Evolutionary conservation across 2,888 invertebrate genomes (phyloP).

Genomic region (Agelastica alni): DNA sequence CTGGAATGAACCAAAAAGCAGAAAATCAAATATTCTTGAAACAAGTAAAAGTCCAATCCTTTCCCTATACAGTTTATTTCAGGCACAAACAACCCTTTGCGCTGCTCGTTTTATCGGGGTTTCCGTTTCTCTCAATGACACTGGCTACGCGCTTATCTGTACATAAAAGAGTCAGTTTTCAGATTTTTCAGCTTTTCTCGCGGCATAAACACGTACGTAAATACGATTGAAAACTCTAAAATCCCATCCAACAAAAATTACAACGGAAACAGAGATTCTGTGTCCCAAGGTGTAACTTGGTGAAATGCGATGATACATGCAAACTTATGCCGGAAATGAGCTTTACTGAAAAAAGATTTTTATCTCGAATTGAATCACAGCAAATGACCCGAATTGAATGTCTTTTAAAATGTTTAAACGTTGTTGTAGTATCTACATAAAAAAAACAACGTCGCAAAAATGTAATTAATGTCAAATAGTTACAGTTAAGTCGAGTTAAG

Average conservation of each 20-base stretch:
- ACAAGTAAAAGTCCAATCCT: conserved; percentile 18
- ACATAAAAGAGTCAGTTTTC: conserved; percentile 20
- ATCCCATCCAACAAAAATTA: conserved; percentile 11
- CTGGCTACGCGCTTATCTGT: conserved; percentile 16
- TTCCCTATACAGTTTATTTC: conserved; percentile 16
- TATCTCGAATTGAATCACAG: too few relatives aligned
- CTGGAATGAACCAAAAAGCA: conserved; percentile 10
- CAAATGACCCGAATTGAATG: too few relatives aligned
- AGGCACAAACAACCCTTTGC: conserved; percentile 18
- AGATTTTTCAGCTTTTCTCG: conserved; percentile 15
- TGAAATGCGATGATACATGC: conserved; percentile 8
- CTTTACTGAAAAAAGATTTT: conserved; percentile 8
- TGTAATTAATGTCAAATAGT: too few relatives aligned
- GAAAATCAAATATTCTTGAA: conserved; percentile 16
- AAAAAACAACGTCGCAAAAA: too few relatives aligned
- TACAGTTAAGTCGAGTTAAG: too few relatives aligned
- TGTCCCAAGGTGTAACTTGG: conserved; percentile 11
- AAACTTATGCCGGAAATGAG: conserved; percentile 9
- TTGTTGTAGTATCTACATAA: too few relatives aligned
- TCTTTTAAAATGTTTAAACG: too few relatives aligned
- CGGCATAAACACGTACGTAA: conserved; percentile 17
- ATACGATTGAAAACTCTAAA: conserved; percentile 19
- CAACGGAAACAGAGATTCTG: conserved; percentile 20
- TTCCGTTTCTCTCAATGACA: conserved; percentile 20
- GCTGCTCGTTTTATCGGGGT: conserved; percentile 17